A percentile compares a stretch with the other conserved stretches of the same genome.
phyloP scores from a whole-genome alignment of 2,113 vertebrate genomes.

The Grammomys surdaster region DNA sequence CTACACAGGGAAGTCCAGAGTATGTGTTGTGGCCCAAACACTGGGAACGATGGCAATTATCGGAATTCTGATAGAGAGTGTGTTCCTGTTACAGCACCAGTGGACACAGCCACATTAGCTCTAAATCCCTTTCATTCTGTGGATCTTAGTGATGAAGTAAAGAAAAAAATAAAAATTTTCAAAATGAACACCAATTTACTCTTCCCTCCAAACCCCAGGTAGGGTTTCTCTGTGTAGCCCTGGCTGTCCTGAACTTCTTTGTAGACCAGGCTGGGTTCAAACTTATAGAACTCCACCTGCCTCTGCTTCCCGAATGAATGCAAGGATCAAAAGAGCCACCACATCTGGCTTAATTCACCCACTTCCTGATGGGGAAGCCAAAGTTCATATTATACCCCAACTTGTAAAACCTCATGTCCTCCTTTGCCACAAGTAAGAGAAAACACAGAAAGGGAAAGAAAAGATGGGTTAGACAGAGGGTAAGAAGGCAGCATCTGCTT shows the following conservation, averaged over 20 bases:
- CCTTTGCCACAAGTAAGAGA: constrained; percentile 74
- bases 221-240: background rate
- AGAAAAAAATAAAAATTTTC: constrained; percentile 60
- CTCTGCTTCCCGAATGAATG: background rate
- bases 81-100: background rate
- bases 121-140: constrained; percentile 17
- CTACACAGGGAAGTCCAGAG: background rate
- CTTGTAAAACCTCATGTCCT: constrained; percentile 74
- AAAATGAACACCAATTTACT: constrained; percentile 58
- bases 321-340: background rate
- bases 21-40: constrained; percentile 16
- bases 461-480: constrained; percentile 72
- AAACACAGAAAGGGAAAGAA: constrained; percentile 47
- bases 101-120: constrained; percentile 14
- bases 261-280: background rate
- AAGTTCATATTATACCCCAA: constrained; percentile 48
- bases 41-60: background rate
- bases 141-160: background rate
- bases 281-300: background rate
- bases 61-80: background rate
- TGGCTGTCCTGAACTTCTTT: background rate
- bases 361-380: constrained; percentile 73
- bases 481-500: constrained; percentile 80
- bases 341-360: constrained; percentile 49
- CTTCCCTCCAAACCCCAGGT: constrained; percentile 49